These are phyloP conservation scores for Neodontobutis hainanensis DNA, from an alignment of 2,113 vertebrate genomes.

Conservation along the genomic window DNA sequence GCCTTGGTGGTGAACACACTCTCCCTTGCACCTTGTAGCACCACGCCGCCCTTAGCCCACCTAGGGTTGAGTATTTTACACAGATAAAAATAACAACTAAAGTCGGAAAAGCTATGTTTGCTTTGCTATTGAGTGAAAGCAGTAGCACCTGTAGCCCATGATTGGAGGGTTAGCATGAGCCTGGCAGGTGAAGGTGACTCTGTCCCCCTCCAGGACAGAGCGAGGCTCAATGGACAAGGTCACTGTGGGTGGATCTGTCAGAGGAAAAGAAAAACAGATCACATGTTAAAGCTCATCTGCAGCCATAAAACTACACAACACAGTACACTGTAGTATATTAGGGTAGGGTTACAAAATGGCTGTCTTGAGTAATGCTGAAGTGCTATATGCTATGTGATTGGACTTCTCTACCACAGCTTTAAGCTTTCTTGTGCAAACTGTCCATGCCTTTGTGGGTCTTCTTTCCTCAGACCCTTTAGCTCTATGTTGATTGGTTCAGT, in stretches of 20 bases:
- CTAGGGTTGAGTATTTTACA: constrained; percentile 61
- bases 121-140: constrained; percentile 9
- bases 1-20: constrained; percentile 92
- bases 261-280: background rate
- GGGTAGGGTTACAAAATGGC: constrained; percentile 44
- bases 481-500: no score
- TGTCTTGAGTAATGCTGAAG: no score
- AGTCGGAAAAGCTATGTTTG: background rate
- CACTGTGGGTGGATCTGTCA: constrained; percentile 87
- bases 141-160: constrained; percentile 88
- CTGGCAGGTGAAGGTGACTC: constrained; percentile 91
- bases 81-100: background rate
- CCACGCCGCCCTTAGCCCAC: constrained; percentile 94
- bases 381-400: no score
- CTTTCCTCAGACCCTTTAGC: no score
- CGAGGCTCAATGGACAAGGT: constrained; percentile 94
- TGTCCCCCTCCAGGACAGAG: constrained; percentile 90
- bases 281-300: constrained; percentile 2
- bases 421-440: no score
- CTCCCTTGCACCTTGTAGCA: constrained; percentile 90
- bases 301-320: constrained; percentile 1
- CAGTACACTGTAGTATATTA: constrained; percentile 33
- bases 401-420: constrained; percentile 17
- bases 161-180: constrained; percentile 93
- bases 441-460: no score